These are phyloP conservation scores for Anomalospiza imberbis DNA, from an alignment of 2,797 vertebrate species.

Conservation along the genomic window DNA sequence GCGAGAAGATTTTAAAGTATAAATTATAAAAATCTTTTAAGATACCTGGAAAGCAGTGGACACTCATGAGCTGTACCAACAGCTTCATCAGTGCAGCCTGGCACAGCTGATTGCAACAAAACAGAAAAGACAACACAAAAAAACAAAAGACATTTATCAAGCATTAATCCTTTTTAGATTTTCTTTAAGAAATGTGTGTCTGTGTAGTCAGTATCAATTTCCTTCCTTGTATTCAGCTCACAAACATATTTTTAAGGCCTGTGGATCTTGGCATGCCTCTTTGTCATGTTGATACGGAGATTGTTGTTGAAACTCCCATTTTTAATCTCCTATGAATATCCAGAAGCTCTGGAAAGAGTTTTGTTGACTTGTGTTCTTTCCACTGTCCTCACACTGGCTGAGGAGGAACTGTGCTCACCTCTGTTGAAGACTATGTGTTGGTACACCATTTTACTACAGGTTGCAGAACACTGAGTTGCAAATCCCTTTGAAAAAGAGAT, in stretches of 20 bases:
- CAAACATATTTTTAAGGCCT: background rate
- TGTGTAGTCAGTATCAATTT: background rate
- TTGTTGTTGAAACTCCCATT: background rate
- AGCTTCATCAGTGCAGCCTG: background rate
- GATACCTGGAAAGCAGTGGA: background rate
- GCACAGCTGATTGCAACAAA: background rate
- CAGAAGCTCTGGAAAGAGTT: background rate
- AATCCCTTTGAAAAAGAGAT: background rate
- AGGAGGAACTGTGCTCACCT: background rate
- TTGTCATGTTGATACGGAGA: background rate
- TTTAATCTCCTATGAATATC: background rate
- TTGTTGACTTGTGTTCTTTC: background rate
- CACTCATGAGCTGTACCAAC: background rate
- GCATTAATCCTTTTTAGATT: background rate
- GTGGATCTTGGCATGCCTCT: background rate
- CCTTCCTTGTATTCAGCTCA: background rate
- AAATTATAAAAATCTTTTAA: background rate
- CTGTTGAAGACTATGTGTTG: background rate
- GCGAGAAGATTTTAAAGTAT: background rate
- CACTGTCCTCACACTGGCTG: background rate
- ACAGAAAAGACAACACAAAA: background rate
- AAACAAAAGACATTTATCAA: background rate
- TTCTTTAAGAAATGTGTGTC: background rate
- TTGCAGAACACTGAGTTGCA: background rate
- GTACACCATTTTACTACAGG: background rate